A percentile compares a stretch with the other conserved stretches of the same genome.
These are phyloP conservation scores for Gadus chalcogrammus DNA, from an alignment of 2,113 vertebrate genomes.

Conservation along the genomic window DNA sequence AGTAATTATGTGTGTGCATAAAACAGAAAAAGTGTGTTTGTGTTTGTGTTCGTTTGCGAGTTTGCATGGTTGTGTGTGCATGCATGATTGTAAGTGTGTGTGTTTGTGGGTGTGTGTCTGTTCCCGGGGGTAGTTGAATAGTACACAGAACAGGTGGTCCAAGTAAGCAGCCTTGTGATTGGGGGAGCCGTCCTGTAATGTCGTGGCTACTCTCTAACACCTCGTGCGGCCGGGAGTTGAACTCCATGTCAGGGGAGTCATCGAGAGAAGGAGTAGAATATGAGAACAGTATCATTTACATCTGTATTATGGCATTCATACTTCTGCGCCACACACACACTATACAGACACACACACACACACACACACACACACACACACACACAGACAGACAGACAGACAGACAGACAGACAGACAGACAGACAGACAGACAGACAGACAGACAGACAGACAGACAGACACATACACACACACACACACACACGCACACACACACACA, in stretches of 20 bases:
- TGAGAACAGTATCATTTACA: not conserved
- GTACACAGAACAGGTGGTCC: conserved; percentile 56
- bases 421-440: no score
- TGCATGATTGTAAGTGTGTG: not conserved
- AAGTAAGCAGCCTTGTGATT: conserved; percentile 52
- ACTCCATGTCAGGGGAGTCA: not conserved
- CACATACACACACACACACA: conserved; percentile 38
- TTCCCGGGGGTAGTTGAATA: conserved; percentile 27
- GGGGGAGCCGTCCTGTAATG: conserved; percentile 45
- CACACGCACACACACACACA: conserved; percentile 50
- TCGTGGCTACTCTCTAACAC: conserved; percentile 34
- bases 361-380: not conserved
- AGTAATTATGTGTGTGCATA: not conserved
- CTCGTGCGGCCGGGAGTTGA: not conserved
- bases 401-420: no score
- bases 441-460: no score
- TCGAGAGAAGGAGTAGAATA: not conserved
- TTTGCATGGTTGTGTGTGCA: not conserved
- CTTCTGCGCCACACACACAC: conserved; percentile 14
- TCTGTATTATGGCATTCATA: not conserved
- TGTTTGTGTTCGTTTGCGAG: not conserved
- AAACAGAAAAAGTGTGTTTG: not conserved
- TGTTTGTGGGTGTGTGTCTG: not conserved
- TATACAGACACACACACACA: conserved; percentile 6
- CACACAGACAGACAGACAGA: not conserved